A percentile compares a stretch with the other conserved stretches of the same genome.
phyloP scores from a whole-genome alignment of 2,113 vertebrate species.

The Narcine bancroftii region DNA sequence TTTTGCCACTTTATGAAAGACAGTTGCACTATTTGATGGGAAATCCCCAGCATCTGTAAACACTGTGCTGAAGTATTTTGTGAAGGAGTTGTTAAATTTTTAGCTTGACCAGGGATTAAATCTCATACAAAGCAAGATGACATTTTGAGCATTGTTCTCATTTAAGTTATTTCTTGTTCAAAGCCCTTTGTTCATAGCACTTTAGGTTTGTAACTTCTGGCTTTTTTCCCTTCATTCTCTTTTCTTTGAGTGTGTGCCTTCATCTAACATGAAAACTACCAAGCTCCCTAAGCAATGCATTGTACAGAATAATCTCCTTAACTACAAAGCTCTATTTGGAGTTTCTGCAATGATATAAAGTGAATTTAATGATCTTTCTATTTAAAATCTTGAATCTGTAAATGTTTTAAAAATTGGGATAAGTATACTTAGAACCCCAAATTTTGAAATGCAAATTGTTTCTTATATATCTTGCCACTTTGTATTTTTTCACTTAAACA shows the following conservation, averaged over 20 bases:
- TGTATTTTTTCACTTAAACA: slow-evolving; percentile 20
- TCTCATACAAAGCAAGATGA: background rate
- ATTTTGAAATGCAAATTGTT: background rate
- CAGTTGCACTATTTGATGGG: background rate
- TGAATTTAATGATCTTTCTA: background rate
- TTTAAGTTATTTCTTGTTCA: background rate
- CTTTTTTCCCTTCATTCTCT: background rate
- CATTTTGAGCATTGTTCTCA: background rate
- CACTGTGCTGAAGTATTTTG: background rate
- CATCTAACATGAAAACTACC: slow-evolving; percentile 5
- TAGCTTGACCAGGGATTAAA: background rate
- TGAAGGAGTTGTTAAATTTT: background rate
- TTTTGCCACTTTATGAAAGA: slow-evolving; percentile 9
- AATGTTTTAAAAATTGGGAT: background rate
- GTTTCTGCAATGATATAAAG: background rate
- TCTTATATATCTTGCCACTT: background rate
- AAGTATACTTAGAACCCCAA: background rate
- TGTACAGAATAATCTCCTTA: background rate
- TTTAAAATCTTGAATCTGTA: slow-evolving; percentile 15
- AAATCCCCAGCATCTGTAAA: slow-evolving; percentile 16
- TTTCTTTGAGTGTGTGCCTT: slow-evolving; percentile 11
- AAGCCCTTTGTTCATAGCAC: background rate
- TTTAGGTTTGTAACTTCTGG: background rate
- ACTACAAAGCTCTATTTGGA: no score
- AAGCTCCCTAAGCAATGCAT: background rate